Conservation (phyloP, 1,140 invertebrate genomes). For the Lucilia cuprina region DNA sequence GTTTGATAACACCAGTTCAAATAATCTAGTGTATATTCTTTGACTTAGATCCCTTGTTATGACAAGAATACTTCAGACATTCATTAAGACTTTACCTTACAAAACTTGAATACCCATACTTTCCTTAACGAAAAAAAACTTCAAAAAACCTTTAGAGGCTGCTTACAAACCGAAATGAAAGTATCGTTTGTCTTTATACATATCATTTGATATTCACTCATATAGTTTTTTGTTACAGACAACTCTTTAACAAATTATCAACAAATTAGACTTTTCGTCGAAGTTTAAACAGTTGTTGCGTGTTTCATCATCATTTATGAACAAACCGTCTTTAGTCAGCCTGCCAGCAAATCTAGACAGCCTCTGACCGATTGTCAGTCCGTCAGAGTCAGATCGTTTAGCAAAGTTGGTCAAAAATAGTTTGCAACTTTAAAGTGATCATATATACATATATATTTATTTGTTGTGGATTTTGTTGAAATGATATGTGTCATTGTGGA, state of each 20-base stretch:
- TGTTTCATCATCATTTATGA: slow-evolving; percentile 57
- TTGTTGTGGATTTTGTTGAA: neutral
- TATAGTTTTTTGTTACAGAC: neutral
- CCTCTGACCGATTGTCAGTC: neutral
- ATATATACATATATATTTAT: neutral
- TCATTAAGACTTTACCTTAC: too few species aligned
- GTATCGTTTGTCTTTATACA: neutral
- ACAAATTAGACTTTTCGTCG: slow-evolving; percentile 61
- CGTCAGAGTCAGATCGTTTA: neutral
- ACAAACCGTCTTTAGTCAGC: slow-evolving; percentile 27
- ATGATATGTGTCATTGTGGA: neutral
- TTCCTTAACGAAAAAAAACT: neutral
- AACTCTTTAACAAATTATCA: slow-evolving; percentile 57
- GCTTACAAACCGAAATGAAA: neutral
- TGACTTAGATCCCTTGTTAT: too few species aligned
- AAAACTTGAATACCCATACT: neutral
- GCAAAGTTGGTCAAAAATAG: neutral
- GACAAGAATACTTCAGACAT: too few species aligned
- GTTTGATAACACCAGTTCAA: too few species aligned
- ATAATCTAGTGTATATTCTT: too few species aligned
- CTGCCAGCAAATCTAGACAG: neutral
- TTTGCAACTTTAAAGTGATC: neutral
- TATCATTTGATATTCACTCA: neutral
- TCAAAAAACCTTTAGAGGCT: neutral
- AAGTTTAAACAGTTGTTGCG: slow-evolving; percentile 55